Conservation (phyloP, 2,113 vertebrate genomes). For the Percopsis transmontana region DNA sequence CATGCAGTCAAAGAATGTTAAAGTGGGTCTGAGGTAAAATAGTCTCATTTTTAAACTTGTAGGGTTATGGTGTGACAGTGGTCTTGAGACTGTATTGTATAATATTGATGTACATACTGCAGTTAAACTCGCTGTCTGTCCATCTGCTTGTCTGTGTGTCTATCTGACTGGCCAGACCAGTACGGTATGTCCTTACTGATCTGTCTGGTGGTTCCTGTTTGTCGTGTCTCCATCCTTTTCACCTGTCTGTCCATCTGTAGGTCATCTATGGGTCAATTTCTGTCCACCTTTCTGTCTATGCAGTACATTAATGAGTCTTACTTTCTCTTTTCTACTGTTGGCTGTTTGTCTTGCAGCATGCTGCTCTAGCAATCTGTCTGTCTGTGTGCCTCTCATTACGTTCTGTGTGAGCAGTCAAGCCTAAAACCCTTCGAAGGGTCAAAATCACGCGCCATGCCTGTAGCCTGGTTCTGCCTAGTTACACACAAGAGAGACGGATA, state of each 20-base stretch:
- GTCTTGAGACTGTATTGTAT: conserved; percentile 25
- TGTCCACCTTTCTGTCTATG: not conserved
- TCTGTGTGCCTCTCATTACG: conserved; percentile 42
- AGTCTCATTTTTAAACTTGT: conserved; percentile 9
- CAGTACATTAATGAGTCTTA: too few species aligned
- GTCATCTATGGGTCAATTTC: conserved; percentile 3
- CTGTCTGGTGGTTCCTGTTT: not conserved
- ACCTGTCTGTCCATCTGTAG: conserved; percentile 6
- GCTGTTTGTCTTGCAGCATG: conserved; percentile 10
- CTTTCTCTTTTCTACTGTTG: not conserved
- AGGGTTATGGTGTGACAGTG: not conserved
- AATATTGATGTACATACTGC: conserved; percentile 13
- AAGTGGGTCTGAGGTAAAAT: not conserved
- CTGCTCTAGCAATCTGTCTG: conserved; percentile 27
- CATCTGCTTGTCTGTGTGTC: conserved; percentile 2
- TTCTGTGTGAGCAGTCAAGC: conserved; percentile 52
- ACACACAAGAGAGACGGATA: conserved; percentile 3
- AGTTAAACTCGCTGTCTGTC: conserved; percentile 2
- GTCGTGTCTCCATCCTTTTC: conserved; percentile 5
- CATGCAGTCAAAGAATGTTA: conserved; percentile 1
- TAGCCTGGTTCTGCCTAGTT: not conserved
- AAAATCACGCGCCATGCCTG: conserved; percentile 7
- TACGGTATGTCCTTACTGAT: not conserved
- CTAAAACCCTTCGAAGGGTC: conserved; percentile 2
- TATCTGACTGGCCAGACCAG: too few species aligned